A percentile compares a stretch with the other conserved stretches of the same genome.
These are phyloP conservation scores for Pomacea canaliculata DNA, from an alignment of 2,888 invertebrate genomes.

Conservation along the genomic window DNA sequence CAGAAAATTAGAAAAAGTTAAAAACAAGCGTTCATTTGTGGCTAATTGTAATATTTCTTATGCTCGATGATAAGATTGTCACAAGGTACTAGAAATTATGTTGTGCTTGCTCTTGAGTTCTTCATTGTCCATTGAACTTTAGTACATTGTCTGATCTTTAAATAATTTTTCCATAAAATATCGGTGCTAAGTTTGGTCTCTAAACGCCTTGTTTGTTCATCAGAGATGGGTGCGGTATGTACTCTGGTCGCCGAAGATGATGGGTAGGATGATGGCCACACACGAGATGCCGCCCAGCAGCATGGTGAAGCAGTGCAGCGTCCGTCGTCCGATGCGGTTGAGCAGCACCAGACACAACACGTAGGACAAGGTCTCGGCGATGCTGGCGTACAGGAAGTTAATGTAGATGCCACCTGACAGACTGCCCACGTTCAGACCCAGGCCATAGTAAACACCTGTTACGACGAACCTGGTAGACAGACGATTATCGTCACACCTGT, in stretches of 20 bases:
- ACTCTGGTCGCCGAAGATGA: conserved; percentile 27
- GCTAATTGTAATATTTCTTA: too few species aligned
- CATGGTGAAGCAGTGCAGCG: conserved; percentile 43
- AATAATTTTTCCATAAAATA: too few species aligned
- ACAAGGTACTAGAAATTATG: too few species aligned
- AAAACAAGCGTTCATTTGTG: neutral
- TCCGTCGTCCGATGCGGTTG: conserved; percentile 47
- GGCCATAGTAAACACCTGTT: conserved; percentile 56
- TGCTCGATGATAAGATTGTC: too few species aligned
- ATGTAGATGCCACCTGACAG: conserved; percentile 53
- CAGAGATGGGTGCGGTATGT: neutral
- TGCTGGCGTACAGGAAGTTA: conserved; percentile 51
- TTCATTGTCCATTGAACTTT: too few species aligned
- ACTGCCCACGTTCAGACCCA: conserved; percentile 51
- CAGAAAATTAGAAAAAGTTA: too few species aligned
- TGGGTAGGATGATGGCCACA: conserved; percentile 36
- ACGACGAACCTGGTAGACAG: conserved; percentile 46
- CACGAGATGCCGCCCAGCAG: conserved; percentile 44
- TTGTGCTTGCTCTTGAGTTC: too few species aligned
- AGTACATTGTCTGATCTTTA: too few species aligned
- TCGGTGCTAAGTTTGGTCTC: too few species aligned
- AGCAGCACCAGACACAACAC: conserved; percentile 44
- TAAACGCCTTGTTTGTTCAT: too few species aligned
- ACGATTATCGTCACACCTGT: too few species aligned
- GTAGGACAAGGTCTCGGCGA: conserved; percentile 52